Evolutionary conservation across 1,140 invertebrate genomes (phyloP), one percentile per base, ranked within the genome.

Genomic region (Achatina immaculata): DNA sequence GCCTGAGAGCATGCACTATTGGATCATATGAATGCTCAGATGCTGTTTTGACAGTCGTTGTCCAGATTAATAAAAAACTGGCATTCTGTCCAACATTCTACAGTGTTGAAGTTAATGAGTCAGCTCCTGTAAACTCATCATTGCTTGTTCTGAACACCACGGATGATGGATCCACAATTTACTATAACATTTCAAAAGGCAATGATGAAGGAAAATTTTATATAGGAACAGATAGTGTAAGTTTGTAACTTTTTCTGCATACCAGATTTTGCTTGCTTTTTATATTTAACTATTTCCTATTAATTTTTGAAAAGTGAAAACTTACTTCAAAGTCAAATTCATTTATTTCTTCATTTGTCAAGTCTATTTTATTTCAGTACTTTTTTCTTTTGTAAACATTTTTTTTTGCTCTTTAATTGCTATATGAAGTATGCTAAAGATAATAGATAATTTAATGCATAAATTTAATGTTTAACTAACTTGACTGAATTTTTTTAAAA

Each of bases 71-170:
- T 38, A 34, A 80, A 28, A 40, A 36, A 24, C 69, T 84, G 38
- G 66, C 78, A 7, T 83, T 84, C 69, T 84, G 83, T 24, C 83
- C 83, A 40, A 71, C 80, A 43, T 84, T 84, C 51, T 31, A 81
- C 31, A 51, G 43, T 16, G 31, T 65, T 2, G n/a, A 65, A 11
- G 68, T 84, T 0, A 81, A 66, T 68, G 83, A 84, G 55, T 78
- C 80, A 43, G 65, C 45, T 19, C 7, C 31, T 21, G 28, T 69
- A 7, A 77, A 72, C 48, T 34, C 58, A 24, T 21, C 75, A 1
- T 19, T 84, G 0, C 55, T 72, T 38, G 79, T 77, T 72, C 43
- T 84, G 31, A 82, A 81, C 55, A 81, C 83, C 31, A 83, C 74
- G 4, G 43, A 73, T 11, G 65, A 51, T 0, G 80, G 75, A 28